Conservation (phyloP, 2,888 invertebrate genomes). For the Caenorhabditis sp. region DNA sequence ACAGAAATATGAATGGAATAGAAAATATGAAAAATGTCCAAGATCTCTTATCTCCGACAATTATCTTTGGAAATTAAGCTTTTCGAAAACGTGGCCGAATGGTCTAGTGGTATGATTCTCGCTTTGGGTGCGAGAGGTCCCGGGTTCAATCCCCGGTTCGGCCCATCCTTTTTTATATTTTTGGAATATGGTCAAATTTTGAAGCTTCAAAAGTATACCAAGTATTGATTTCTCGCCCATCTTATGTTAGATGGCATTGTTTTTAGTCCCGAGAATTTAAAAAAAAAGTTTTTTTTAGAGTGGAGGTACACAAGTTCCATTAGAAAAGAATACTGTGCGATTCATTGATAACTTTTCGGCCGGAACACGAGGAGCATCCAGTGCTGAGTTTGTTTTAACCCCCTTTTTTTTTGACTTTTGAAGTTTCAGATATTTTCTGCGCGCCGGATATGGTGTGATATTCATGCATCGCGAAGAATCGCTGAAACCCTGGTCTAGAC, state of each 20-base stretch:
- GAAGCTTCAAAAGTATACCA: too few species aligned
- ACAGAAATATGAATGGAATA: too few species aligned
- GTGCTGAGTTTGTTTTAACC: constrained; percentile 79
- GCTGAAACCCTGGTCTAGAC: constrained; percentile 87
- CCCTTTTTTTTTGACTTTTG: neutral
- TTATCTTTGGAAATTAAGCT: too few species aligned
- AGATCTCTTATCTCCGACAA: too few species aligned
- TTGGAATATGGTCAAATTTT: too few species aligned
- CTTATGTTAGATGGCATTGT: too few species aligned
- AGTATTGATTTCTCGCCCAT: too few species aligned
- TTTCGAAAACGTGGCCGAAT: too few species aligned
- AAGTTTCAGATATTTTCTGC: constrained; percentile 80
- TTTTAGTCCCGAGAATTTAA: too few species aligned
- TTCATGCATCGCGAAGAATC: constrained; percentile 91
- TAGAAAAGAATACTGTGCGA: constrained; percentile 95
- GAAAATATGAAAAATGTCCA: too few species aligned
- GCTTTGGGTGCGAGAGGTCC: constrained; percentile 71
- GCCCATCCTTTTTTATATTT: constrained; percentile 11
- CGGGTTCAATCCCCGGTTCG: constrained; percentile 62
- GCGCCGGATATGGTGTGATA: constrained; percentile 84
- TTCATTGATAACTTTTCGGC: constrained; percentile 99
- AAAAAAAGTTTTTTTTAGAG: constrained; percentile 74
- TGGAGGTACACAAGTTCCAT: constrained; percentile 93
- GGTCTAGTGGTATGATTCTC: constrained; percentile 71
- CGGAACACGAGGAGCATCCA: constrained; percentile 91